Conservation (phyloP, 1,140 invertebrate genomes). For the Leguminivora glycinivorella region DNA sequence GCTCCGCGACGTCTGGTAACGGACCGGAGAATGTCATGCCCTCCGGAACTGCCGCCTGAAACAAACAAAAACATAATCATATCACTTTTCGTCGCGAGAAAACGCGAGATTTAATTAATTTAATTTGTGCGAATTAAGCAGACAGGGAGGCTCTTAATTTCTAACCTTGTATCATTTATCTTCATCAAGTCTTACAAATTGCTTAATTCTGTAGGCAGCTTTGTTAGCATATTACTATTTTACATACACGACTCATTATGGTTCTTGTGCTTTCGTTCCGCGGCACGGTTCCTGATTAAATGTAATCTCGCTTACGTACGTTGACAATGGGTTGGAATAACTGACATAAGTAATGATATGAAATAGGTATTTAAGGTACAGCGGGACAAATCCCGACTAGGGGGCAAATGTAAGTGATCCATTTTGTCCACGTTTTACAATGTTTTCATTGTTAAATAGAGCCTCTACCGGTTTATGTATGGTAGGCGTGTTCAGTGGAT, state of each 20-base stretch:
- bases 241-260: slow-evolving; percentile 27
- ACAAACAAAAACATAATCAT: slow-evolving; percentile 41
- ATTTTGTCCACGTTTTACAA: no score
- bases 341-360: slow-evolving; percentile 28
- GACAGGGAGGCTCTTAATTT: slow-evolving; percentile 17
- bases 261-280: slow-evolving; percentile 35
- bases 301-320: slow-evolving; percentile 42
- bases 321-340: slow-evolving; percentile 45
- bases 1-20: slow-evolving; percentile 75
- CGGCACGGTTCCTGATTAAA: slow-evolving; percentile 46
- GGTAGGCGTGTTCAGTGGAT: no score
- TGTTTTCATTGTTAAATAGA: no score
- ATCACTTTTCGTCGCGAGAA: not conserved
- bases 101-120: slow-evolving; percentile 22
- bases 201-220: slow-evolving; percentile 26
- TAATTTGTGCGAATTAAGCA: slow-evolving; percentile 25
- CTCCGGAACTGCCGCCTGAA: slow-evolving; percentile 71
- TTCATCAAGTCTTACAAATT: slow-evolving; percentile 29
- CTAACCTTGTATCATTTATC: slow-evolving; percentile 26
- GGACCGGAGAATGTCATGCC: slow-evolving; percentile 74
- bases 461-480: no score
- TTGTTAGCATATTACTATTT: slow-evolving; percentile 27
- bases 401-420: no score
- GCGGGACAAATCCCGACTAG: no score
- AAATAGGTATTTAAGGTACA: no score